Percentiles rank a stretch among this genome's conserved stretches.
These are phyloP conservation scores for Holcopasites calliopsidis DNA, from an alignment of 1,140 invertebrate species.

Conservation along the genomic window DNA sequence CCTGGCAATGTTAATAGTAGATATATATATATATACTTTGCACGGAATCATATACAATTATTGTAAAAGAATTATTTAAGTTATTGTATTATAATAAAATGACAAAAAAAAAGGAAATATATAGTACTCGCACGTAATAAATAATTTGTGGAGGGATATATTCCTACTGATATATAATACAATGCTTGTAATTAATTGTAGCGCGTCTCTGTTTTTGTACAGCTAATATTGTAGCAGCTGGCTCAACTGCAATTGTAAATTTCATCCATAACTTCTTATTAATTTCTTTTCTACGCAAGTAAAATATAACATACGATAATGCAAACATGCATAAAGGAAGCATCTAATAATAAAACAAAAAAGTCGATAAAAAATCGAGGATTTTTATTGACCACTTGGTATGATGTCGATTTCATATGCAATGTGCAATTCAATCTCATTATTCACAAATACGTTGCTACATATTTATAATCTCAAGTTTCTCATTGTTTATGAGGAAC, in stretches of 20 bases:
- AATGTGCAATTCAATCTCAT: too few species aligned
- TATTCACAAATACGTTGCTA: too few species aligned
- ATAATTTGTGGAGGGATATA: slow-evolving; percentile 3
- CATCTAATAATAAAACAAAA: slow-evolving; percentile 48
- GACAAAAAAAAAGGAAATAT: slow-evolving; percentile 4
- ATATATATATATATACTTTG: slow-evolving; percentile 52
- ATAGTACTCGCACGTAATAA: slow-evolving; percentile 7
- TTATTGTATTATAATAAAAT: slow-evolving; percentile 56
- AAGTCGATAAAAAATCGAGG: slow-evolving; percentile 3
- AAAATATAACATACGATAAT: slow-evolving; percentile 24
- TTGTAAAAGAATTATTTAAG: slow-evolving; percentile 55
- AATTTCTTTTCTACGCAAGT: slow-evolving; percentile 52
- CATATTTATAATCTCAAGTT: too few species aligned
- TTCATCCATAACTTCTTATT: slow-evolving; percentile 36
- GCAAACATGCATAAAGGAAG: slow-evolving; percentile 36
- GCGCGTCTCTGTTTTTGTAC: slow-evolving; percentile 49
- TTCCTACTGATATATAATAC: slow-evolving; percentile 21
- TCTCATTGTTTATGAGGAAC: too few species aligned
- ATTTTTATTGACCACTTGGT: neutral
- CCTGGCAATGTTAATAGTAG: slow-evolving; percentile 7
- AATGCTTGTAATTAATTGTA: slow-evolving; percentile 51
- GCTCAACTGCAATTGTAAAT: slow-evolving; percentile 57
- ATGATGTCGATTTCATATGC: slow-evolving; percentile 16
- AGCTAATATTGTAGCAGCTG: slow-evolving; percentile 48
- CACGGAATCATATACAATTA: slow-evolving; percentile 49